Evolutionary conservation across 2,113 vertebrate species (phyloP), one percentile per base, ranked within the genome.

Genomic region (Brachypodius melanocephalos): DNA sequence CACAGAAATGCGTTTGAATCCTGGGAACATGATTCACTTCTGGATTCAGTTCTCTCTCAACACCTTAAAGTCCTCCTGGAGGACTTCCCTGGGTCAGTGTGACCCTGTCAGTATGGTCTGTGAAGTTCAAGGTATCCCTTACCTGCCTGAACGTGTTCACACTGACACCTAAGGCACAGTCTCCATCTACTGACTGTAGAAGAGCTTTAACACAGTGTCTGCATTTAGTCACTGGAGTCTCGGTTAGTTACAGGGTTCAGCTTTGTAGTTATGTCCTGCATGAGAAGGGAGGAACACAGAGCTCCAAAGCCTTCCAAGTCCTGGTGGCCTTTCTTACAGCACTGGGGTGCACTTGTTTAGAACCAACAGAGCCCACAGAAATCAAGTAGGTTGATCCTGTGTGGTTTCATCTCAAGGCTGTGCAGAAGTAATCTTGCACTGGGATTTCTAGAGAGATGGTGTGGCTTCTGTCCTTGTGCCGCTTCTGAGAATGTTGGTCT

Each of bases 141-240:
- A 34, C 54, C 72, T 82, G 52, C n/a, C 55, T 63, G 48, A 19
- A 9, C 2, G 0, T 21, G 5, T 54, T 83, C 36, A 25, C 55
- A 6, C 46, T 45, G 54, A 52, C 46, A 62, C 24, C 48, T 42
- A 7, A 66, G 49, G 49, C 54, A 34, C 61, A 42, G 4, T 69
- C 63, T 85, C 89, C 25, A 31, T 43, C 65, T 84, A 1, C 46
- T 46, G 68, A 9, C 52, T 55, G 8, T 58, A 46, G 38, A 36
- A 49, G 29, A 45, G 24, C 7, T 78, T 51, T 63, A 42, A 4
- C 20, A 1, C 4, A 43, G 51, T 24, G 38, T 24, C 67, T 86
- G 5, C 32, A 3, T 67, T 65, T 55, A 49, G 31, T 75, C 21
- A 55, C 0, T 0, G 61, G 9, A 58, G 8, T 71, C 83, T 67